Evolutionary conservation across 2,113 vertebrate species (phyloP).

Genomic region (Tragelaphus strepsiceros): DNA sequence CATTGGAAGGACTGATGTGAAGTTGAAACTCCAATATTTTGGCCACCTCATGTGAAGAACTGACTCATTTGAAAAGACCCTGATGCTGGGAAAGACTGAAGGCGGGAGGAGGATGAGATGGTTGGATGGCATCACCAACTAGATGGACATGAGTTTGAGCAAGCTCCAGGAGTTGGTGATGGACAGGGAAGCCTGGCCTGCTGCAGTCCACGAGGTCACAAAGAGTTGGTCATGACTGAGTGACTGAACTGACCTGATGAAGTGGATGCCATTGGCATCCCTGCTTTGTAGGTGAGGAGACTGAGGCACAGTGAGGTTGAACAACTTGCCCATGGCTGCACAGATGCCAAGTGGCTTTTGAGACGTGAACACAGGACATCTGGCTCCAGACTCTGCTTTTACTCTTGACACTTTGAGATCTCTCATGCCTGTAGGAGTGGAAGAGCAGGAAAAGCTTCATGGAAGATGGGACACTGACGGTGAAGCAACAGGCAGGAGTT

Average conservation of each 20-base stretch:
- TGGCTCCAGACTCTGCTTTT: neutral
- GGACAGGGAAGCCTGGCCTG: neutral
- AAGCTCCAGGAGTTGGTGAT: neutral
- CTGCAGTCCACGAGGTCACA: neutral
- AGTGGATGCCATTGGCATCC: neutral
- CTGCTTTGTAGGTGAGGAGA: neutral
- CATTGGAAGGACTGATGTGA: neutral
- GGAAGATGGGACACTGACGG: neutral
- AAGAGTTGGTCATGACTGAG: neutral
- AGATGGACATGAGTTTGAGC: neutral
- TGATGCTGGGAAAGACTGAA: neutral
- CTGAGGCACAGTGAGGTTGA: neutral
- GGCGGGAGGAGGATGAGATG: neutral
- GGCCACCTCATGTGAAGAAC: neutral
- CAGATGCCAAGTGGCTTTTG: neutral
- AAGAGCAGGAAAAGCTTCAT: too few species aligned
- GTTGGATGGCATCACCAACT: neutral
- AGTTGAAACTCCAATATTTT: neutral
- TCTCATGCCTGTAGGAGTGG: neutral
- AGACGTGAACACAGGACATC: neutral
- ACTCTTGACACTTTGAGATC: neutral
- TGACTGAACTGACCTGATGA: neutral
- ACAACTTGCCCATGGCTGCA: neutral
- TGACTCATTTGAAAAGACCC: neutral
- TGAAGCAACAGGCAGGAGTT: neutral